Conservation (phyloP, 2,797 vertebrate species). For the Eulemur albifrons region DNA sequence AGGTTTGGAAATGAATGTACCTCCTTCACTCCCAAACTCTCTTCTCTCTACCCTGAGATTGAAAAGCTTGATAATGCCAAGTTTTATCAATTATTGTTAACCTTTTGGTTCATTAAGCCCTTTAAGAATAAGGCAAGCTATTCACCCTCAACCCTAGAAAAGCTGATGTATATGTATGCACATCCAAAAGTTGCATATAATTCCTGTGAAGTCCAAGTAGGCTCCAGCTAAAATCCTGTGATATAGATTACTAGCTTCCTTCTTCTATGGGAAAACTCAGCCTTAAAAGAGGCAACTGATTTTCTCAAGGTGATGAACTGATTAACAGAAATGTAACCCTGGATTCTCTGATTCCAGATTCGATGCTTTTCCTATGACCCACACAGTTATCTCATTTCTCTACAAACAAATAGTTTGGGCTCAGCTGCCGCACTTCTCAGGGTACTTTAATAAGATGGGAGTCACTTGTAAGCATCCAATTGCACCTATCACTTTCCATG, state of each 20-base stretch:
- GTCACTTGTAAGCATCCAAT: background rate
- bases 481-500: background rate
- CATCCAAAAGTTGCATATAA: background rate
- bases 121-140: background rate
- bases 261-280: background rate
- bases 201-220: background rate
- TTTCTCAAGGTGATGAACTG: background rate
- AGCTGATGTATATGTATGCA: background rate
- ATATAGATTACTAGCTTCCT: background rate
- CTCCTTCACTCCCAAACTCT: background rate
- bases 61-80: background rate
- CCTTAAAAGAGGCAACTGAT: background rate
- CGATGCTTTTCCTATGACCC: background rate
- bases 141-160: background rate
- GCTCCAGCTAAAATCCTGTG: background rate
- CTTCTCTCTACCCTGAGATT: background rate
- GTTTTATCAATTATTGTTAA: background rate
- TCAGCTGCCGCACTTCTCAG: background rate
- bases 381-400: background rate
- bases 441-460: background rate
- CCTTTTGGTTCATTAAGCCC: background rate
- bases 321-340: background rate
- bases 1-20: background rate
- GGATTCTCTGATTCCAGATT: background rate
- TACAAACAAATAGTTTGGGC: background rate